A percentile compares a stretch with the other conserved stretches of the same genome.
phyloP scores from a whole-genome alignment of 2,797 vertebrate species.

The Rhynchotus rufescens region DNA sequence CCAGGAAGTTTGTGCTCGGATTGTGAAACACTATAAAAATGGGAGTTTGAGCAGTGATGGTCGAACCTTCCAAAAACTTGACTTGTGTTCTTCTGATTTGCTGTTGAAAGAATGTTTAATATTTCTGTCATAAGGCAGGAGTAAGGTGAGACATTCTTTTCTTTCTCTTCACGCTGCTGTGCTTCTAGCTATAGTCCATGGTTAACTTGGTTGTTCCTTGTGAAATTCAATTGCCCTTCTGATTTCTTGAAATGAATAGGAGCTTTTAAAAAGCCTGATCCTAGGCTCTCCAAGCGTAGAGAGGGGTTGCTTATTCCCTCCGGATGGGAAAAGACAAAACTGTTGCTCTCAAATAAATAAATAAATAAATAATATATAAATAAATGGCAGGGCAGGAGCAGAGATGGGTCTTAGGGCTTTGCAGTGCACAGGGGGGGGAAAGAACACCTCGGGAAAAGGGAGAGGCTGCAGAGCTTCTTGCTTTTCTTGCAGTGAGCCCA shows the following conservation, averaged over 20 bases:
- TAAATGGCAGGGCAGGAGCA: not conserved
- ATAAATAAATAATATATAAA: no score
- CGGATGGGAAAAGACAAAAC: not conserved
- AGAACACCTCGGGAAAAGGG: not conserved
- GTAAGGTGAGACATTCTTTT: not conserved
- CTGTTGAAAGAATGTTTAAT: not conserved
- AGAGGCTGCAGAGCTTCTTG: rapidly evolving
- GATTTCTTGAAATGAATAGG: not conserved
- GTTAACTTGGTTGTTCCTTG: not conserved
- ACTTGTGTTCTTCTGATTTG: not conserved
- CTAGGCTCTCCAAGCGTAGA: not conserved
- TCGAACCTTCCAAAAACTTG: not conserved
- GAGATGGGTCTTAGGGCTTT: not conserved
- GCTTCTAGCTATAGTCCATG: not conserved
- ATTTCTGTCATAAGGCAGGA: not conserved
- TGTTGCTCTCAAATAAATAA: not conserved
- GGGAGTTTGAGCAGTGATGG: not conserved
- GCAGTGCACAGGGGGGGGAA: not conserved
- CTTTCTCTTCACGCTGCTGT: not conserved
- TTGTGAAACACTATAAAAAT: not conserved
- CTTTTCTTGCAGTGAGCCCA: not conserved
- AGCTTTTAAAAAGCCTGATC: rapidly evolving
- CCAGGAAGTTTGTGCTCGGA: not conserved
- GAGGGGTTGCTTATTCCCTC: not conserved
- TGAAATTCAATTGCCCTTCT: not conserved